Evolutionary conservation across 2,113 vertebrate genomes (phyloP).

Genomic region (Hydropotes inermis): DNA sequence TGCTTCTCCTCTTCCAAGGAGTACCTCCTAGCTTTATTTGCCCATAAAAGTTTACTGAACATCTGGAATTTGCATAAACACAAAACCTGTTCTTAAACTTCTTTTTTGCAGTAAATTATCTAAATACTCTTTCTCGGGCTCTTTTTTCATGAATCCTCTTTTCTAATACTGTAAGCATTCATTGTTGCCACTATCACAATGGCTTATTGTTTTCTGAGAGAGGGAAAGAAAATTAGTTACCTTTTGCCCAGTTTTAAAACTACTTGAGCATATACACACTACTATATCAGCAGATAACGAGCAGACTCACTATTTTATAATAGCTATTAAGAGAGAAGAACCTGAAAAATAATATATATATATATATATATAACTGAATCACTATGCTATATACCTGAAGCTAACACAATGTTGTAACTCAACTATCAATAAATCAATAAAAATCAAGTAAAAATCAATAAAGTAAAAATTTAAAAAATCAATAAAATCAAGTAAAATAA

Average conservation of each 20-base stretch:
- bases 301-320: neutral
- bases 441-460: neutral
- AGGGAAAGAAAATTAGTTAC: neutral
- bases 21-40: neutral
- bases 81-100: neutral
- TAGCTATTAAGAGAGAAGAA: neutral
- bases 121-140: neutral
- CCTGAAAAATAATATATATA: neutral
- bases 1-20: neutral
- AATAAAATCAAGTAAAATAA: neutral
- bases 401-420: neutral
- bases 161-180: conserved; percentile 3
- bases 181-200: neutral
- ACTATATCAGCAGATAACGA: neutral
- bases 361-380: neutral
- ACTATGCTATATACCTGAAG: neutral
- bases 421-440: neutral
- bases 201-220: neutral
- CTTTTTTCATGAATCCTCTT: neutral
- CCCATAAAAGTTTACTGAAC: neutral
- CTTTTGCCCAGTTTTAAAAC: neutral
- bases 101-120: neutral
- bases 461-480: too few species aligned
- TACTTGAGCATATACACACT: neutral
- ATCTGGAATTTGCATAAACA: neutral